Base-by-base conservation (phyloP, 2,888 invertebrate species). In the Ligdia adustata region DNA sequence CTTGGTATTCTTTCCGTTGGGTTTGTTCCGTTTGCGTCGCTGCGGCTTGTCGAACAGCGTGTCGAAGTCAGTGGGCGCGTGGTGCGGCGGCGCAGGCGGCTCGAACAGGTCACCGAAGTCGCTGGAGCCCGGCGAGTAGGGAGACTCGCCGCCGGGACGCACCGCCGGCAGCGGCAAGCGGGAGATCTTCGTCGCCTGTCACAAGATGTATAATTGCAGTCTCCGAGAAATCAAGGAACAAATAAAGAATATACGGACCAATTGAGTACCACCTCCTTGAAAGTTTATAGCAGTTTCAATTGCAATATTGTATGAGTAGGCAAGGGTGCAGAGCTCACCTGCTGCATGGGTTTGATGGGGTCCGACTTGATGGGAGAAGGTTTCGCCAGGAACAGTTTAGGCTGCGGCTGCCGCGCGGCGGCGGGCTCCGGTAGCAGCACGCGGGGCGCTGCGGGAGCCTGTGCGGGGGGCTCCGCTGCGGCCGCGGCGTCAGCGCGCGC, bases 111-210 rank as follows among this genome's bases (percentile, higher is more conserved):
- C 96, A 65, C 96, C 96, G 73, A 95, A 96, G 79, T 97, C 95
- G 66, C 94, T 95, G n/a, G 96, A 96, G 31, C 95, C 96, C 0
- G 97, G 97, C 34, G 96, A 96, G 85, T 97, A 97, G 0, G 97
- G 97, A 12, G 97, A 96, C 32, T 79, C 78, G 20, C 51, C 60
- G 92, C n/a, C n/a, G n/a, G n/a, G n/a, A n/a, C 33, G 91, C 91
- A 60, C 49, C 47, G 78, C 60, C 74, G 71, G 49, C 52, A 75
- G 72, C 59, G 71, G 66, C 52, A 75, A 75, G 43, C 76, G 64
- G n/a, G 78, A 69, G 48, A 68, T 60, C 62, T 58, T 69, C 6
- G 52, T 55, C 31, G 60, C 58, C 53, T n/a, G n/a, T n/a, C n/a
- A n/a, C n/a, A n/a, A n/a, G n/a, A n/a, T n/a, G n/a, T n/a, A n/a